Conservation (phyloP, 2,797 vertebrate species). For the Gymnopithys bicolor region DNA sequence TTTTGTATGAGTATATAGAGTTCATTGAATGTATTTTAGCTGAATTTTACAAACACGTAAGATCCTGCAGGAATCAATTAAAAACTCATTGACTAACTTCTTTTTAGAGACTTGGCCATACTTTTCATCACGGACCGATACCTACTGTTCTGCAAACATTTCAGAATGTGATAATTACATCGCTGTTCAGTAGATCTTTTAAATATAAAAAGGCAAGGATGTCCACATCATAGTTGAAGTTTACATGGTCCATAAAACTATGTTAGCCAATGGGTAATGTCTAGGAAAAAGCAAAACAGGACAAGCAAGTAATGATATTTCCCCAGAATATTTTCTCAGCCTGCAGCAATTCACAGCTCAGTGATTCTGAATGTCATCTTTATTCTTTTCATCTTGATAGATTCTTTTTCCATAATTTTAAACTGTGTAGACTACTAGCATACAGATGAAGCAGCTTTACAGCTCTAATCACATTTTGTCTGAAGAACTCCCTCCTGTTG, state of each 20-base stretch:
- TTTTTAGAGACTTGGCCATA: background rate
- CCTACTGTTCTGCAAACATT: background rate
- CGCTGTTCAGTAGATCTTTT: background rate
- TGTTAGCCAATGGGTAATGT: background rate
- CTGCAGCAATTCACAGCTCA: background rate
- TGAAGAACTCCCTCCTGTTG: background rate
- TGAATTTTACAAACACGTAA: background rate
- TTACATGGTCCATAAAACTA: background rate
- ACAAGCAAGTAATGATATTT: background rate
- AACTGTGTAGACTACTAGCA: background rate
- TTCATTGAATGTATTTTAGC: background rate
- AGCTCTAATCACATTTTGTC: background rate
- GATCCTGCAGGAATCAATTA: background rate
- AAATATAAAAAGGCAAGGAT: background rate
- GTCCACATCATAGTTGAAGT: background rate
- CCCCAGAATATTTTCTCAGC: background rate
- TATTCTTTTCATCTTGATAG: background rate
- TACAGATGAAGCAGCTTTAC: background rate
- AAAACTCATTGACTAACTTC: background rate
- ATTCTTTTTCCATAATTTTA: background rate
- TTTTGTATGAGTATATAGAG: background rate
- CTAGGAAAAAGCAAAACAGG: background rate
- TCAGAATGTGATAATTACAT: background rate
- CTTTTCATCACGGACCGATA: background rate
- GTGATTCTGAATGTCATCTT: background rate